Conservation (phyloP, 2,888 invertebrate genomes). For the Ypsolopha sequella region DNA sequence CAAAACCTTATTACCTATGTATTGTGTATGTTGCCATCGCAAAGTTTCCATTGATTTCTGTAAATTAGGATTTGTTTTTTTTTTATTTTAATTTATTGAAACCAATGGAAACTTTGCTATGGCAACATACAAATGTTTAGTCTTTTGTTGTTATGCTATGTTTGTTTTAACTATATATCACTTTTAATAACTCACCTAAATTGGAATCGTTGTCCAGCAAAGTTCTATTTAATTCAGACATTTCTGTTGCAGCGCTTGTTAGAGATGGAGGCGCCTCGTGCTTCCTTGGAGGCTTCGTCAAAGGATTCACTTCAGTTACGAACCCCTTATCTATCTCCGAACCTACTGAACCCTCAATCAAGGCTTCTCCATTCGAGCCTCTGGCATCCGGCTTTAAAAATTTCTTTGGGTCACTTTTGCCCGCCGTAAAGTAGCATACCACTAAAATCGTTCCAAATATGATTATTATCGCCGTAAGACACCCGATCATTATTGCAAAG, state of each 20-base stretch:
- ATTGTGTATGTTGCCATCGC: too few species aligned
- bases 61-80: too few species aligned
- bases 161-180: too few species aligned
- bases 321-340: constrained; percentile 85
- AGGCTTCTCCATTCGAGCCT: constrained; percentile 75
- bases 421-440: constrained; percentile 68
- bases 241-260: constrained; percentile 78
- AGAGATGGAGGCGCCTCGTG: constrained; percentile 77
- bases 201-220: constrained; percentile 81
- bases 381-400: constrained; percentile 73
- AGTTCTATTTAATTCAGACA: constrained; percentile 84
- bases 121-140: too few species aligned
- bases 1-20: too few species aligned
- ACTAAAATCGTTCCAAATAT: constrained; percentile 57
- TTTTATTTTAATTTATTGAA: too few species aligned
- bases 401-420: constrained; percentile 65
- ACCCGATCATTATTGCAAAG: constrained; percentile 63
- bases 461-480: constrained; percentile 51
- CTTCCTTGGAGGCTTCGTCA: constrained; percentile 82
- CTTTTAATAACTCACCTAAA: constrained; percentile 69
- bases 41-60: too few species aligned
- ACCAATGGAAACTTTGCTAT: too few species aligned
- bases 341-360: constrained; percentile 78
- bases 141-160: too few species aligned
- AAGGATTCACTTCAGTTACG: constrained; percentile 85